phyloP scores from a whole-genome alignment of 2,888 invertebrate species.

The Glyphotaelius pellucidus region DNA sequence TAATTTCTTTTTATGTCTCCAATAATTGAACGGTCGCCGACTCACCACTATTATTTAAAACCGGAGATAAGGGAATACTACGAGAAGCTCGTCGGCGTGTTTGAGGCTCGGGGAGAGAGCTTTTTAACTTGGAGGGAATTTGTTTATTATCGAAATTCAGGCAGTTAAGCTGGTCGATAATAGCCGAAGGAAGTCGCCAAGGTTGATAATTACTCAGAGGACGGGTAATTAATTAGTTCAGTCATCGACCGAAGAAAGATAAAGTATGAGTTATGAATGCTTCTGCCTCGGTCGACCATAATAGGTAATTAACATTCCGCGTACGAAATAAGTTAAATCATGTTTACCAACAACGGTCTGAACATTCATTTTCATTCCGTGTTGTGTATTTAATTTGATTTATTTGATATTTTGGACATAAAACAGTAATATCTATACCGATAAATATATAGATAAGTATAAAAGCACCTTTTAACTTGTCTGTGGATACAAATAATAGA shows the following conservation, averaged over 20 bases:
- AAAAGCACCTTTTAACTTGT: neutral
- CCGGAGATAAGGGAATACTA: neutral
- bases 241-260: conserved; percentile 2
- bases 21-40: conserved; percentile 22
- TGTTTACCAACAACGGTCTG: neutral
- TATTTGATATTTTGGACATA: neutral
- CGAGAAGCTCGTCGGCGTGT: neutral
- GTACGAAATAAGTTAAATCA: neutral
- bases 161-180: conserved; percentile 8
- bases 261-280: neutral
- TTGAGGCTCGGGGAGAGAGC: neutral
- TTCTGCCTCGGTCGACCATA: neutral
- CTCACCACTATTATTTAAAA: conserved; percentile 36
- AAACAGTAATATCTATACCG: neutral
- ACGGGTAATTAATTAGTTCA: conserved; percentile 20
- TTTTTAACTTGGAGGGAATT: neutral
- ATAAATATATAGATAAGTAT: neutral
- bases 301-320: neutral
- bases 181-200: conserved; percentile 9
- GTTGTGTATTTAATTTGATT: neutral
- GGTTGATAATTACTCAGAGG: conserved; percentile 13
- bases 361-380: neutral
- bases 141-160: conserved; percentile 19
- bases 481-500: neutral
- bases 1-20: conserved; percentile 14